These are phyloP conservation scores for Numenius phaeopus DNA, from an alignment of 2,797 vertebrate genomes.

Conservation along the genomic window DNA sequence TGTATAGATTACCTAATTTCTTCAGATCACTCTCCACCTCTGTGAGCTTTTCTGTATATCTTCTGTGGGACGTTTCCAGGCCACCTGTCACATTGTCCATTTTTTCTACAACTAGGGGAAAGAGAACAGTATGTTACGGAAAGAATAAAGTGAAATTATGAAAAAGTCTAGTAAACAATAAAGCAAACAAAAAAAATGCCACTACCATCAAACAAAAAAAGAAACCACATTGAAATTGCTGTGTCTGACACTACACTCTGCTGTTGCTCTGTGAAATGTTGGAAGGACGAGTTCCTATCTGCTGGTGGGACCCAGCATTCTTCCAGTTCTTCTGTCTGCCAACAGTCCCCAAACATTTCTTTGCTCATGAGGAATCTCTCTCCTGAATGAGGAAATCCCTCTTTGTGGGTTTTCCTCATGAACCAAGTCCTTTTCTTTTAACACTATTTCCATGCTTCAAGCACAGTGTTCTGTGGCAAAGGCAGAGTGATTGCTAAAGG, in stretches of 20 bases:
- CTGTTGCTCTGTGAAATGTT: background rate
- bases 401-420: background rate
- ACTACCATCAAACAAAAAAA: background rate
- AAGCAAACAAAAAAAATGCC: background rate
- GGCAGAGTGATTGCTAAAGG: background rate
- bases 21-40: conserved; percentile 91
- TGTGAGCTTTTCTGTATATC: conserved; percentile 90
- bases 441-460: background rate
- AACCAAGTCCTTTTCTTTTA: background rate
- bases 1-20: conserved; percentile 88
- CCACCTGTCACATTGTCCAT: conserved; percentile 94
- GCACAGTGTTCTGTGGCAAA: background rate
- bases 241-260: background rate
- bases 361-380: background rate
- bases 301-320: background rate
- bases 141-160: background rate
- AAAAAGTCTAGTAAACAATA: background rate
- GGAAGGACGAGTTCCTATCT: background rate
- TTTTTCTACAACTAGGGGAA: conserved; percentile 92
- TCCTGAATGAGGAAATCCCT: background rate
- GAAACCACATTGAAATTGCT: background rate
- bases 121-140: conserved; percentile 47
- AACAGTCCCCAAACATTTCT: background rate
- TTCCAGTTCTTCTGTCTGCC: background rate
- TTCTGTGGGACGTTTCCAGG: conserved; percentile 85